Evolutionary conservation across 2,797 vertebrate species (phyloP).

Genomic region (Melopsittacus undulatus): DNA sequence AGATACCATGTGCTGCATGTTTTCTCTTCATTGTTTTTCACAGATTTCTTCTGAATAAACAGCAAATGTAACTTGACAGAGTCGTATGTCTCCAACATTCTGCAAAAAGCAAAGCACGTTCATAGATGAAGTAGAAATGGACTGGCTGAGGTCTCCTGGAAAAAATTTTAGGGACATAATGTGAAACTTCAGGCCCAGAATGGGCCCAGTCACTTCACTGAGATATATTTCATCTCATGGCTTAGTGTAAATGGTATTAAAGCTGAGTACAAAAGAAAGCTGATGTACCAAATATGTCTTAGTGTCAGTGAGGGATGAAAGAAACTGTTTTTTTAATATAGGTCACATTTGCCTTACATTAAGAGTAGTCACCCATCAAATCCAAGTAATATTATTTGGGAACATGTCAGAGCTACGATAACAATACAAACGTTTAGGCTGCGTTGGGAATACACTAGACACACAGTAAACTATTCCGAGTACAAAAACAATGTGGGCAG

Average conservation of each 20-base stretch:
- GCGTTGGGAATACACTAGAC: neutral
- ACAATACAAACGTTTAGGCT: neutral
- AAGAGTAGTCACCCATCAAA: constrained; percentile 29
- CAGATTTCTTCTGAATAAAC: neutral
- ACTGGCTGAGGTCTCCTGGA: neutral
- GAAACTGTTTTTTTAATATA: neutral
- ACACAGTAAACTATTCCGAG: neutral
- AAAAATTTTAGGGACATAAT: neutral
- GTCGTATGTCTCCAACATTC: neutral
- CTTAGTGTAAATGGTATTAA: neutral
- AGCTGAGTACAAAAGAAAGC: neutral
- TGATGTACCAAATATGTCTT: neutral
- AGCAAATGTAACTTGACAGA: neutral
- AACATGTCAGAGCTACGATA: constrained; percentile 27
- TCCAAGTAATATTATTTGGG: constrained; percentile 34
- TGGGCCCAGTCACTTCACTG: neutral
- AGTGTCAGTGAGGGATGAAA: neutral
- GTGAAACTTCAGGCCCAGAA: neutral
- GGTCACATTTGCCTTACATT: neutral
- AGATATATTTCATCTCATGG: neutral
- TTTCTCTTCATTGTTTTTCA: neutral
- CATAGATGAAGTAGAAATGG: neutral
- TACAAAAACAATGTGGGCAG: neutral
- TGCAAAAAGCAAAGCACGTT: neutral
- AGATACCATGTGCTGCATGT: neutral